phyloP scores from a whole-genome alignment of 2,113 vertebrate genomes.

The Anguilla rostrata region DNA sequence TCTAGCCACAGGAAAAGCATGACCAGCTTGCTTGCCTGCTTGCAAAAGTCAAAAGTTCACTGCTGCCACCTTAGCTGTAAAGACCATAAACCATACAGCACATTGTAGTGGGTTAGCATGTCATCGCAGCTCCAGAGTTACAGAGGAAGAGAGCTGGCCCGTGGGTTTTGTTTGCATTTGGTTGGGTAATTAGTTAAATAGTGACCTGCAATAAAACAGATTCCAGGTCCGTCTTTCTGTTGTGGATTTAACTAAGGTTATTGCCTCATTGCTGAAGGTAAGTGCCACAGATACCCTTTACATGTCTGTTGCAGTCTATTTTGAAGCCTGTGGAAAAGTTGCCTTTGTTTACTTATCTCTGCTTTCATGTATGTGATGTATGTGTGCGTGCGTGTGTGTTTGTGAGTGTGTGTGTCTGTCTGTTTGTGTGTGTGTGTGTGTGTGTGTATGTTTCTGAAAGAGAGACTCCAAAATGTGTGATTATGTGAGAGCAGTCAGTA shows the following conservation, averaged over 20 bases:
- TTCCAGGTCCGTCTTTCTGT: neutral
- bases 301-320: neutral
- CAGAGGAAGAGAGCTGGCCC: neutral
- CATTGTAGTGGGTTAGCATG: too few species aligned
- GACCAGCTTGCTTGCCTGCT: constrained; percentile 34
- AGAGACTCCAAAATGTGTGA: too few species aligned
- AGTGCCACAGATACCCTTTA: neutral
- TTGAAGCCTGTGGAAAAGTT: neutral
- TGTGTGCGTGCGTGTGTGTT: too few species aligned
- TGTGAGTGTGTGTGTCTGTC: too few species aligned
- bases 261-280: neutral
- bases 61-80: neutral
- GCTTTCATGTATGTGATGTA: too few species aligned
- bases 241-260: neutral
- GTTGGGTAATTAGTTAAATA: constrained; percentile 4
- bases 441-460: too few species aligned
- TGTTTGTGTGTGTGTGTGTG: too few species aligned
- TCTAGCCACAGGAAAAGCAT: constrained; percentile 69
- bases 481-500: too few species aligned
- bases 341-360: too few species aligned
- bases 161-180: constrained; percentile 7
- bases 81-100: neutral
- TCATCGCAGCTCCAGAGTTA: neutral
- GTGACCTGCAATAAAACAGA: constrained; percentile 4
- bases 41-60: constrained; percentile 43